These are phyloP conservation scores for Adelphocoris suturalis DNA, from an alignment of 2,888 invertebrate species.

Conservation along the genomic window DNA sequence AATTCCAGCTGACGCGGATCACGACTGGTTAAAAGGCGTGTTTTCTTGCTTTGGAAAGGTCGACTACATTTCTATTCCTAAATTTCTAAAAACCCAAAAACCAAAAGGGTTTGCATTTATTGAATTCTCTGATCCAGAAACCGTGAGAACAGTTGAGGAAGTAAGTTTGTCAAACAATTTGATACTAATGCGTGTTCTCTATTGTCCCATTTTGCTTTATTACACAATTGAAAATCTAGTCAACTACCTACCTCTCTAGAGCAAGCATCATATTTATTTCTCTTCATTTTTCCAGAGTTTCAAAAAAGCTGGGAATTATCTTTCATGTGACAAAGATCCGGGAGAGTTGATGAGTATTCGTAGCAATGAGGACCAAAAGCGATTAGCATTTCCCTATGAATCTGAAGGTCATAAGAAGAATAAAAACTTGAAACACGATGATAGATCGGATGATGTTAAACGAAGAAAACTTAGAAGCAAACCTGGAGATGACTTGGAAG, in stretches of 20 bases:
- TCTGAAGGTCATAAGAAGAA: background rate
- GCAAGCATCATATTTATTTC: too few relatives aligned
- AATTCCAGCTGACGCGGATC: conserved; percentile 88
- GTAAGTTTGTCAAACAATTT: conserved; percentile 76
- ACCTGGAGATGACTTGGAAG: conserved; percentile 70
- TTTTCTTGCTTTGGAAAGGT: conserved; percentile 91
- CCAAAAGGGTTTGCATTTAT: conserved; percentile 95
- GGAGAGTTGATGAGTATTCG: conserved; percentile 85
- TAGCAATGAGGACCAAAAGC: conserved; percentile 81
- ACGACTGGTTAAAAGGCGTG: conserved; percentile 88
- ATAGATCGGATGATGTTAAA: background rate
- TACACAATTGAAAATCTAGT: too few relatives aligned
- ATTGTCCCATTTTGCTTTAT: too few relatives aligned
- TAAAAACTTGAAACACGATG: conserved; percentile 40
- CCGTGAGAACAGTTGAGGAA: conserved; percentile 85
- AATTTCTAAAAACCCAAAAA: conserved; percentile 86
- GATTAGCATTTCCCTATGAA: conserved; percentile 1
- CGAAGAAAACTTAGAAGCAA: conserved; percentile 36
- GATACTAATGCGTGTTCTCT: too few relatives aligned
- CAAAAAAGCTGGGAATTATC: conserved; percentile 86
- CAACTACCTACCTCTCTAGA: too few relatives aligned
- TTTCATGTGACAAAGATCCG: conserved; percentile 85
- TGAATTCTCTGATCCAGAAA: conserved; percentile 87
- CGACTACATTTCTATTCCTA: conserved; percentile 93
- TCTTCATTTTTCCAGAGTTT: conserved; percentile 81